Evolutionary conservation across 2,888 invertebrate genomes (phyloP).

Genomic region (Apotomis capreana): DNA sequence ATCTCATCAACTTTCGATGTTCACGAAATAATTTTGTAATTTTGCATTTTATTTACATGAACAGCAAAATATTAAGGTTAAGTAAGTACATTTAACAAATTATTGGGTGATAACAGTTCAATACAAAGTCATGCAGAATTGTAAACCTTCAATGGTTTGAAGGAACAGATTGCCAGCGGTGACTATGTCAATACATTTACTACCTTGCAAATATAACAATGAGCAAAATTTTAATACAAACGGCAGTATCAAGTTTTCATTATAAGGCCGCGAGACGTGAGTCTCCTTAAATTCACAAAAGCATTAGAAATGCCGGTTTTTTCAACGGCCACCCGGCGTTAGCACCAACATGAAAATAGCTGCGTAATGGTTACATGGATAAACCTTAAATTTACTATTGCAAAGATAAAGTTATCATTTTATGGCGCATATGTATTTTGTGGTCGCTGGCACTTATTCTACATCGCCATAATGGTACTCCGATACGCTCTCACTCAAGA

Average conservation of each 20-base stretch:
- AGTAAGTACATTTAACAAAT: conserved; percentile 39
- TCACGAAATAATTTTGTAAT: conserved; percentile 34
- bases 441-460: conserved; percentile 14
- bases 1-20: conserved; percentile 6
- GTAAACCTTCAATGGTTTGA: neutral
- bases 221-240: conserved; percentile 40
- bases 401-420: conserved; percentile 1
- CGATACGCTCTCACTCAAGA: neutral
- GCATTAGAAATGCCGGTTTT: conserved; percentile 11
- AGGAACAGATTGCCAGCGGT: neutral
- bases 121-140: conserved; percentile 4
- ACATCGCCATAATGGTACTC: neutral
- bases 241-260: conserved; percentile 34
- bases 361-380: conserved; percentile 5
- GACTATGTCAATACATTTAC: conserved; percentile 11
- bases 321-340: conserved; percentile 26
- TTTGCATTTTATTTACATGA: conserved; percentile 61
- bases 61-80: conserved; percentile 47
- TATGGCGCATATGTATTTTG: conserved; percentile 15
- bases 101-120: conserved; percentile 22
- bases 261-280: conserved; percentile 28
- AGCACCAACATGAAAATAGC: conserved; percentile 34
- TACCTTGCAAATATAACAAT: conserved; percentile 30
- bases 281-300: conserved; percentile 22
- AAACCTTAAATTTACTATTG: neutral